Evolutionary conservation across 2,797 vertebrate genomes (phyloP).

Genomic region (Anguilla obscura): DNA sequence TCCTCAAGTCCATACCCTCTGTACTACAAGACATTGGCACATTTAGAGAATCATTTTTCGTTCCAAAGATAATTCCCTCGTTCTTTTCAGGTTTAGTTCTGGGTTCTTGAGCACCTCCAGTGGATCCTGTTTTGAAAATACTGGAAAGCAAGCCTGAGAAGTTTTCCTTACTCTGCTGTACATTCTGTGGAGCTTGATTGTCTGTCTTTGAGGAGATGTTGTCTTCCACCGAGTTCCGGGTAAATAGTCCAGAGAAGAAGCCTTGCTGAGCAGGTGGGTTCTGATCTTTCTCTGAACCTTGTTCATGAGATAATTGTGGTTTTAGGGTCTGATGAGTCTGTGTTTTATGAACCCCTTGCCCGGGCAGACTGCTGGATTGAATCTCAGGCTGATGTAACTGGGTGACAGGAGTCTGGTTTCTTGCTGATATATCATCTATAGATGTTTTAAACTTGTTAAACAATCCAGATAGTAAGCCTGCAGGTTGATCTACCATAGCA

Average conservation of each 20-base stretch:
- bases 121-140: constrained; percentile 43
- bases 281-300: constrained; percentile 55
- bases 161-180: constrained; percentile 41
- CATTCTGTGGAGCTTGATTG: constrained; percentile 32
- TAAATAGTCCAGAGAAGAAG: constrained; percentile 78
- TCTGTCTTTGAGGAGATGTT: constrained; percentile 59
- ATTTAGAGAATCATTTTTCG: constrained; percentile 50
- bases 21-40: constrained; percentile 56
- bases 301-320: constrained; percentile 53
- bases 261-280: constrained; percentile 61
- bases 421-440: constrained; percentile 55
- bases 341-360: constrained; percentile 42
- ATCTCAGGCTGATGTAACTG: constrained; percentile 47
- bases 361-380: constrained; percentile 26
- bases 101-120: constrained; percentile 23
- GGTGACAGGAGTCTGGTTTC: constrained; percentile 43
- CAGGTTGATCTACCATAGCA: constrained; percentile 49
- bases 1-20: constrained; percentile 74
- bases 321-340: constrained; percentile 40
- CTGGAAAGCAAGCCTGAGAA: constrained; percentile 40
- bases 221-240: constrained; percentile 67
- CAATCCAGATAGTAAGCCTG: constrained; percentile 57
- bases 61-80: constrained; percentile 55
- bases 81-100: constrained; percentile 51
- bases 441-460: constrained; percentile 68